Conservation (phyloP, 1,140 invertebrate genomes). For the Zophobas morio region DNA sequence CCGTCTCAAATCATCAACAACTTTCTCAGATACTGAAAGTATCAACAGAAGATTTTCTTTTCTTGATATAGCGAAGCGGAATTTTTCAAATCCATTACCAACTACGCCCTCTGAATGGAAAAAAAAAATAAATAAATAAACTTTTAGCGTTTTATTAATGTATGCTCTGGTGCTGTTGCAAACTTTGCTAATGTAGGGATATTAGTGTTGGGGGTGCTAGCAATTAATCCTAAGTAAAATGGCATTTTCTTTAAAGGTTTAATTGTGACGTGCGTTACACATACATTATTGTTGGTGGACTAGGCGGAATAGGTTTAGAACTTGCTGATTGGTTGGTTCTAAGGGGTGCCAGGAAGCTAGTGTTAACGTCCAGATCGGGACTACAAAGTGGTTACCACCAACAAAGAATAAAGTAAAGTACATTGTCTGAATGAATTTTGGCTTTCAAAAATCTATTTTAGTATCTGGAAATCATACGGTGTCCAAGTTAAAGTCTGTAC, state of each 20-base stretch:
- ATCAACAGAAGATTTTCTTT: too few species aligned
- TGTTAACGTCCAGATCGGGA: conserved; percentile 86
- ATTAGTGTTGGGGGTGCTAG: too few species aligned
- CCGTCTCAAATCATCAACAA: too few species aligned
- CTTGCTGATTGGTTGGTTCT: conserved; percentile 88
- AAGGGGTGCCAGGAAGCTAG: conserved; percentile 83
- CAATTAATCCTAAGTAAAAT: too few species aligned
- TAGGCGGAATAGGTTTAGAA: conserved; percentile 95
- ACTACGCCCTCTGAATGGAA: too few species aligned
- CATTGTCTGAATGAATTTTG: background rate
- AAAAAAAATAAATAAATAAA: too few species aligned
- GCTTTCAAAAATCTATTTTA: conserved; percentile 14
- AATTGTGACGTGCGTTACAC: conserved; percentile 68
- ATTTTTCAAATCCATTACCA: too few species aligned
- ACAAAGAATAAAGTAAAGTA: conserved; percentile 70
- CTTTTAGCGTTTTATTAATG: too few species aligned
- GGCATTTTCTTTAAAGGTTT: conserved; percentile 50
- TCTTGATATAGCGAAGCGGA: too few species aligned
- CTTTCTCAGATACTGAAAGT: too few species aligned
- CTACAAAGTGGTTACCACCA: conserved; percentile 86
- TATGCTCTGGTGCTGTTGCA: too few species aligned
- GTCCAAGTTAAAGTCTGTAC: conserved; percentile 68
- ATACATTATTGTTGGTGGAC: conserved; percentile 80
- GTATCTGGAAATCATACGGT: conserved; percentile 73
- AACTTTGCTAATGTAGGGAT: too few species aligned